Evolutionary conservation across 2,888 invertebrate genomes (phyloP).

Genomic region (Pycnomerus fuliginosus): DNA sequence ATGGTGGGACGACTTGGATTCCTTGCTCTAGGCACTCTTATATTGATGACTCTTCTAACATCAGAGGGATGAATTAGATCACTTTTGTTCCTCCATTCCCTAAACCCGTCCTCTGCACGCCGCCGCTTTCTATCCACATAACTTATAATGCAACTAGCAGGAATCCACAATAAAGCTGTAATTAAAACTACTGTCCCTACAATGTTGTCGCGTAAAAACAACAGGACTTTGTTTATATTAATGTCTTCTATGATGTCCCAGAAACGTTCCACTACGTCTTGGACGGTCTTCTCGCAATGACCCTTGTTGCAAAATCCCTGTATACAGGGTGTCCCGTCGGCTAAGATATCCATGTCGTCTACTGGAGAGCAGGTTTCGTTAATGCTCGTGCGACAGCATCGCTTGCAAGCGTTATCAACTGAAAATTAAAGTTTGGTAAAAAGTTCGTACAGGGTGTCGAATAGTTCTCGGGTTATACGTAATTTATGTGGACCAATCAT

Average conservation of each 20-base stretch:
- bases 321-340: constrained; percentile 93
- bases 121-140: constrained; percentile 79
- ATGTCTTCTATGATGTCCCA: constrained; percentile 98
- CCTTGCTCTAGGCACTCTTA: constrained; percentile 51
- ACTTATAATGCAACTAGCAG: constrained; percentile 83
- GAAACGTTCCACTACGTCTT: constrained; percentile 93
- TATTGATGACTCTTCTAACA: constrained; percentile 67
- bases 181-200: constrained; percentile 90
- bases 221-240: constrained; percentile 87
- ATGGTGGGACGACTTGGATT: constrained; percentile 16
- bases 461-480: no score
- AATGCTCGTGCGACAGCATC: constrained; percentile 88
- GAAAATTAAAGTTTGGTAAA: constrained; percentile 31
- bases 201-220: constrained; percentile 88
- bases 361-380: constrained; percentile 92
- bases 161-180: constrained; percentile 93
- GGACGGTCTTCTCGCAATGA: constrained; percentile 89
- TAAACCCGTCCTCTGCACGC: constrained; percentile 68
- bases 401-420: constrained; percentile 90
- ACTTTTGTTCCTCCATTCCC: constrained; percentile 69
- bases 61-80: constrained; percentile 76
- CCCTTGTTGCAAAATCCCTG: constrained; percentile 98
- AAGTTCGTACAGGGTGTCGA: no score
- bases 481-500: no score
- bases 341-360: constrained; percentile 82